Conservation (phyloP, 2,797 vertebrate genomes). For the Zonotrichia albicollis region DNA sequence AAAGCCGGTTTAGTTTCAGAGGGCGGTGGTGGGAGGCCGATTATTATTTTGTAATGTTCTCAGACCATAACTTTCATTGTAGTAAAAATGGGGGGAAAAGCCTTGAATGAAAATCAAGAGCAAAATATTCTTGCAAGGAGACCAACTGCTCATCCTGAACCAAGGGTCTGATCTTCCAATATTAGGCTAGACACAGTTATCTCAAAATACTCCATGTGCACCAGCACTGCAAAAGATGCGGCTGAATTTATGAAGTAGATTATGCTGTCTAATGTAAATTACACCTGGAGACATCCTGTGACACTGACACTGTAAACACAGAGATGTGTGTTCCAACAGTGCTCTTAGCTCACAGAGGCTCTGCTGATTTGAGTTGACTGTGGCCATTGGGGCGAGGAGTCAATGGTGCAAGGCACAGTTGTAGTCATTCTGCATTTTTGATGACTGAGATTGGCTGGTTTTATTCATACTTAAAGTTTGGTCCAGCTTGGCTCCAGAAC, state of each 20-base stretch:
- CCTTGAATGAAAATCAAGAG: neutral
- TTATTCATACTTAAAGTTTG: neutral
- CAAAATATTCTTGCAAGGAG: neutral
- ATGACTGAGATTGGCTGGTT: neutral
- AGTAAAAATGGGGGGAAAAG: neutral
- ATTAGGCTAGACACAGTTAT: neutral
- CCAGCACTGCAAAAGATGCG: neutral
- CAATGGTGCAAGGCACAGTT: neutral
- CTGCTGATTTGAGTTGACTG: neutral
- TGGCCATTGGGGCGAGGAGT: neutral
- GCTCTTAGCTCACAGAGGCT: neutral
- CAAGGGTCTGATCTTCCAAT: neutral
- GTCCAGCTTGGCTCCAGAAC: neutral
- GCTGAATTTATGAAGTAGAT: neutral
- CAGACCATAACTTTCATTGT: neutral
- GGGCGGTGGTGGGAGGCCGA: rapidly evolving
- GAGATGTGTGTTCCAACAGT: neutral
- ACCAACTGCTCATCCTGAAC: neutral
- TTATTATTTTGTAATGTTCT: neutral
- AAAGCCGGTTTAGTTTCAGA: neutral
- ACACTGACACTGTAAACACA: neutral
- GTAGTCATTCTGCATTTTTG: neutral
- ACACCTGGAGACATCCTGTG: neutral
- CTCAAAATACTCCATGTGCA: neutral
- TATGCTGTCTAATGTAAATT: neutral